Percentiles rank a stretch among this genome's conserved stretches.
phyloP scores from a whole-genome alignment of 2,888 invertebrate species.

The Parnassius glacialis region DNA sequence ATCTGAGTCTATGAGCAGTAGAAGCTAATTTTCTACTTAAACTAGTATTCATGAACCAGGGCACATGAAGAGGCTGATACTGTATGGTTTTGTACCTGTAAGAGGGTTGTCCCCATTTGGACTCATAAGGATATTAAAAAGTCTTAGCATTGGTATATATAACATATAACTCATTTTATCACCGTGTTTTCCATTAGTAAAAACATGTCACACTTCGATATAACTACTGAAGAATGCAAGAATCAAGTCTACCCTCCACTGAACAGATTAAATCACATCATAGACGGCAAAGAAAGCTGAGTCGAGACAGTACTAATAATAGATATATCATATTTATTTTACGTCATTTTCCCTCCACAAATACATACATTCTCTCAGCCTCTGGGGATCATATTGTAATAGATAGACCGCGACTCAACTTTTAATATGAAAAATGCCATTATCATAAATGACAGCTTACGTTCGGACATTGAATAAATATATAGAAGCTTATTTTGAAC shows the following conservation, averaged over 20 bases:
- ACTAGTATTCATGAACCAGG: no score
- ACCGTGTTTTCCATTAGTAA: no score
- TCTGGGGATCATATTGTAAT: constrained; percentile 19
- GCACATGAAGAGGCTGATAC: no score
- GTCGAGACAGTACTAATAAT: constrained; percentile 11
- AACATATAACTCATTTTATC: no score
- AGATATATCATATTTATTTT: constrained; percentile 24
- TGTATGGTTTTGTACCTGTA: no score
- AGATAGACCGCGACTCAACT: constrained; percentile 45
- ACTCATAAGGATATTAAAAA: no score
- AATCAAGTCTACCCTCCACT: constrained; percentile 2
- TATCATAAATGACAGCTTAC: constrained; percentile 56
- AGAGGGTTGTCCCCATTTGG: no score
- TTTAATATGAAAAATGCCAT: constrained; percentile 79
- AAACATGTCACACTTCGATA: no score
- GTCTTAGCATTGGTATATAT: no score
- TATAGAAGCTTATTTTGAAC: constrained; percentile 19
- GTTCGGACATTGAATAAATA: constrained; percentile 19
- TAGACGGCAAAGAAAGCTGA: not conserved
- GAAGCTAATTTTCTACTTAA: no score
- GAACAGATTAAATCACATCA: constrained; percentile 11
- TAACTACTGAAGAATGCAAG: no score
- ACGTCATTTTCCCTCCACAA: constrained; percentile 24
- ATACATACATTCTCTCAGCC: constrained; percentile 27
- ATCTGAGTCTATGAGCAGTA: no score